These are phyloP conservation scores for Labeo rohita DNA, from an alignment of 2,113 vertebrate species.

Conservation along the genomic window DNA sequence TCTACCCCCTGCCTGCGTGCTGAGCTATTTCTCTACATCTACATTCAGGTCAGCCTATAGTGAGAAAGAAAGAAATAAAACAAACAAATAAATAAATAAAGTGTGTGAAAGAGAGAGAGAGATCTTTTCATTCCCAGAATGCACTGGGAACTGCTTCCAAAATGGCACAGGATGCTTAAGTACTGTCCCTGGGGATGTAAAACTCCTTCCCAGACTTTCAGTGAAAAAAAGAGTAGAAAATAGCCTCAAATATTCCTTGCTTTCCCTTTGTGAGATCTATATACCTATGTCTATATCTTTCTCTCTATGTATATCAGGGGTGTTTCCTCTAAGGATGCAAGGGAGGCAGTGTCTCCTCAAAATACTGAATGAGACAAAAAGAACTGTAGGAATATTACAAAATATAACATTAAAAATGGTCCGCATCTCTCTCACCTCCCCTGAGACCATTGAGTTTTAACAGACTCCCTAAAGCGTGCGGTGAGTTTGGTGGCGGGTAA, in stretches of 20 bases:
- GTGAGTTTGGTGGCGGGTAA: too few relatives aligned
- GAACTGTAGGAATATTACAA: too few relatives aligned
- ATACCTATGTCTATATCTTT: neutral
- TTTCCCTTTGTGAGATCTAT: slow-evolving; percentile 17
- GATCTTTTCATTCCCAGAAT: slow-evolving; percentile 74
- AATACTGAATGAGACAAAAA: too few relatives aligned
- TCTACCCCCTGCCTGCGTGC: slow-evolving; percentile 50
- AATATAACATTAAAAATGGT: too few relatives aligned
- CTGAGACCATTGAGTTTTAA: too few relatives aligned
- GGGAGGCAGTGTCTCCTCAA: too few relatives aligned
- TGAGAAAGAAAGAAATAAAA: slow-evolving; percentile 53
- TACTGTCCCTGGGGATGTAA: slow-evolving; percentile 70
- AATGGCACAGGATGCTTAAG: slow-evolving; percentile 71
- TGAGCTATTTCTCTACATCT: slow-evolving; percentile 66
- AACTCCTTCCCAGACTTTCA: slow-evolving; percentile 65
- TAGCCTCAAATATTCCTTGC: neutral
- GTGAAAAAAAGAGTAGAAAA: slow-evolving; percentile 50
- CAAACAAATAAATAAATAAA: slow-evolving; percentile 26
- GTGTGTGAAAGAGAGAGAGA: slow-evolving; percentile 43
- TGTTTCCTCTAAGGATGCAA: too few relatives aligned
- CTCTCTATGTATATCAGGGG: neutral
- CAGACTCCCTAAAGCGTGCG: too few relatives aligned
- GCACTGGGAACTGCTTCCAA: slow-evolving; percentile 72
- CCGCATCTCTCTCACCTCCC: too few relatives aligned
- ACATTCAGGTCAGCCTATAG: slow-evolving; percentile 77